Base-by-base conservation (phyloP, 2,797 vertebrate species). In the Craterocephalus amniculus region DNA sequence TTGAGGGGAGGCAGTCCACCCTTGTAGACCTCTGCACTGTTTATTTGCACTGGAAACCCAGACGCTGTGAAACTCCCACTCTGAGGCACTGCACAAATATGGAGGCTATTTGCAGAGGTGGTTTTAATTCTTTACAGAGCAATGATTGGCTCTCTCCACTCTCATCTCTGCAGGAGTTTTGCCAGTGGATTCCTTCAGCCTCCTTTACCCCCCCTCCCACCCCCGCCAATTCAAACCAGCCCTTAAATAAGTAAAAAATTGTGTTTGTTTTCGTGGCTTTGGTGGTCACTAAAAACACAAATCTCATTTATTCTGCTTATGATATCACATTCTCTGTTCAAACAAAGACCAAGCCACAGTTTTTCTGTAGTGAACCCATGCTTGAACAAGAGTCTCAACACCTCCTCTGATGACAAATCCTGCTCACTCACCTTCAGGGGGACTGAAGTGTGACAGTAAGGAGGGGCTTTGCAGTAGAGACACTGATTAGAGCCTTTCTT, bases 1-100 rank as follows among this genome's bases (percentile, higher is more conserved):
- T n/a, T n/a, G n/a, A n/a, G n/a, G n/a, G n/a, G n/a, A n/a, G n/a
- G n/a, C 82, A 70, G 79, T 72, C 90, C 87, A 81, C 89, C 92
- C 91, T 87, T 75, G 80, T 90, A 92, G 92, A 94, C 92, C 91
- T 91, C 88, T 89, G 79, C 83, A 85, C 89, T 94, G 87, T 95
- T 95, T 95, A 93, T 95, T 95, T 93, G 94, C 93, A 91, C 92
- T 91, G 90, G 90, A 93, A 94, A 91, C 88, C 88, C 93, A 93
- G 92, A 91, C 82, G 85, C 93, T 94, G 92, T 91, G 90, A 94
- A 94, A 91, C 86, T 90, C 89, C 87, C 90, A 90, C 88, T 92
- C 92, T 80, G 83, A 90, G 91, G 89, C 89, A 79, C 89, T 90
- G 87, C 85, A 82, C 89, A 92, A 92, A 92, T 87, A 93, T 72